phyloP scores from a whole-genome alignment of 2,113 vertebrate genomes.

The Tragelaphus strepsiceros region DNA sequence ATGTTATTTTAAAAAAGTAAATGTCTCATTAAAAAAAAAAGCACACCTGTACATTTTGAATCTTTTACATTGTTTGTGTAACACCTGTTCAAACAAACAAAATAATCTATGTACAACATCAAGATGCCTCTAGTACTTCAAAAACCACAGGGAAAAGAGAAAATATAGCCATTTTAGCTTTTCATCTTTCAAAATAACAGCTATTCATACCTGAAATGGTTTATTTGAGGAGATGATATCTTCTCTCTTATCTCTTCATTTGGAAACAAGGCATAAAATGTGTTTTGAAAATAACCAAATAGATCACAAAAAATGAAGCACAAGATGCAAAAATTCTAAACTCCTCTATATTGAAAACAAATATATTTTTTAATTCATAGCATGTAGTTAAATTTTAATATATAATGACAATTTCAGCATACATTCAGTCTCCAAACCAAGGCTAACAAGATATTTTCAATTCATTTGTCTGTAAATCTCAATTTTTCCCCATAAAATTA shows the following conservation, averaged over 20 bases:
- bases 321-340: slow-evolving; percentile 2
- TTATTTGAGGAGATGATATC: slow-evolving; percentile 48
- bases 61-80: slow-evolving; percentile 3
- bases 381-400: neutral
- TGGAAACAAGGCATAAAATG: slow-evolving; percentile 45
- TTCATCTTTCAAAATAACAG: slow-evolving; percentile 66
- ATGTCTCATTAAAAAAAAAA: neutral
- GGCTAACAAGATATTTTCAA: slow-evolving; percentile 35
- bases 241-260: slow-evolving; percentile 51
- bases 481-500: slow-evolving; percentile 25
- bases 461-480: slow-evolving; percentile 5
- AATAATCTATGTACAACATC: neutral
- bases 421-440: neutral
- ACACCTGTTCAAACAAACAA: neutral
- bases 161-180: slow-evolving; percentile 45
- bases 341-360: neutral
- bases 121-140: slow-evolving; percentile 45
- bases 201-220: slow-evolving; percentile 22
- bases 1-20: neutral
- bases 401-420: neutral
- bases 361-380: neutral
- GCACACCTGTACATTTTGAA: neutral
- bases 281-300: slow-evolving; percentile 47
- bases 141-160: slow-evolving; percentile 22
- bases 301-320: slow-evolving; percentile 28